phyloP scores from a whole-genome alignment of 2,888 invertebrate species.

The Phaonia tiefii region DNA sequence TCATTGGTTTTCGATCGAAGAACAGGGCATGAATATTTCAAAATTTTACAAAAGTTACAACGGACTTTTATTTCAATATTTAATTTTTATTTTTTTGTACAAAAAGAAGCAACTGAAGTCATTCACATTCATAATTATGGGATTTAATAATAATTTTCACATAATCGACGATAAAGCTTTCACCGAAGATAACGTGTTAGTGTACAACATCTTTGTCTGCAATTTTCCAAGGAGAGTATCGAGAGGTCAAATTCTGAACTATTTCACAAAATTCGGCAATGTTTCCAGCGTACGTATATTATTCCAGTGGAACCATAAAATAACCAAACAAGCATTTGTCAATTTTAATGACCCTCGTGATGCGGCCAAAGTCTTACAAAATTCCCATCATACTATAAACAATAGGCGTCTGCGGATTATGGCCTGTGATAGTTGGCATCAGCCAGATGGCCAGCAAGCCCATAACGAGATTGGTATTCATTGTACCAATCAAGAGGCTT shows the following conservation, averaged over 20 bases:
- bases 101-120: too few relatives aligned
- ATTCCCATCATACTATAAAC: background rate
- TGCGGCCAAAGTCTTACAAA: slow-evolving; percentile 47
- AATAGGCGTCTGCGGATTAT: background rate
- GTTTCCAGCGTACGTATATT: slow-evolving; percentile 29
- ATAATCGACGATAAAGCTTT: slow-evolving; percentile 47
- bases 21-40: too few relatives aligned
- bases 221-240: slow-evolving; percentile 58
- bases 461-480: too few relatives aligned
- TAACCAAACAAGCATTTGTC: slow-evolving; percentile 32
- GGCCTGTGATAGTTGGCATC: slow-evolving; percentile 32
- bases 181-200: slow-evolving; percentile 58
- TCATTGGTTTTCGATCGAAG: too few relatives aligned
- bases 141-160: slow-evolving; percentile 25
- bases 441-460: slow-evolving; percentile 33
- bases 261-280: slow-evolving; percentile 46
- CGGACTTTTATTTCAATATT: too few relatives aligned
- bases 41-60: too few relatives aligned
- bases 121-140: too few relatives aligned
- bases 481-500: slow-evolving; percentile 30
- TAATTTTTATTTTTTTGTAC: too few relatives aligned
- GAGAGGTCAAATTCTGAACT: slow-evolving; percentile 13
- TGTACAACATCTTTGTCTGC: slow-evolving; percentile 61
- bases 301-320: slow-evolving; percentile 7
- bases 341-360: slow-evolving; percentile 40